Evolutionary conservation across 2,797 vertebrate species (phyloP).

Genomic region (Centroberyx gerrardi): DNA sequence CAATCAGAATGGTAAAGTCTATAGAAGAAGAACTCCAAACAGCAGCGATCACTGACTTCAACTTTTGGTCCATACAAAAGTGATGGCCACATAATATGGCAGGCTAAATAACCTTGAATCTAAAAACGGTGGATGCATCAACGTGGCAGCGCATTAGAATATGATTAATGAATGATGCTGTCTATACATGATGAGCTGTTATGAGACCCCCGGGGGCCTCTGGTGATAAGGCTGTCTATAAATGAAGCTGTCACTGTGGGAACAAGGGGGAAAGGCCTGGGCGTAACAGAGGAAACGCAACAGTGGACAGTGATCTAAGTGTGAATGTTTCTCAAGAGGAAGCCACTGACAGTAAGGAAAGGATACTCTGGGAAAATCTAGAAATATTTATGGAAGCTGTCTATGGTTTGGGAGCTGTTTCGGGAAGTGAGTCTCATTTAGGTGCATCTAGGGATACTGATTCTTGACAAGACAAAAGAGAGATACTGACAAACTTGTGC

Average conservation of each 20-base stretch:
- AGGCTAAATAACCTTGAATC: not conserved
- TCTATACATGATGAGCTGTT: not conserved
- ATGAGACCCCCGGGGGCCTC: not conserved
- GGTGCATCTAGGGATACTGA: constrained; percentile 1
- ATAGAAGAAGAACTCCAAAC: too few relatives aligned
- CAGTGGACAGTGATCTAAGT: constrained; percentile 30
- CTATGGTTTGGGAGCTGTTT: constrained; percentile 19
- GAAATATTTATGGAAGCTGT: constrained; percentile 29
- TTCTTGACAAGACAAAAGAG: constrained; percentile 2
- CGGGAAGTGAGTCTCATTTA: constrained; percentile 25
- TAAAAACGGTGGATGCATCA: not conserved
- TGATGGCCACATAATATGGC: not conserved
- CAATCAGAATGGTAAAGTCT: too few relatives aligned
- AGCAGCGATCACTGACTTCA: too few relatives aligned
- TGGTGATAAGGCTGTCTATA: constrained; percentile 10
- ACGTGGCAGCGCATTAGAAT: not conserved
- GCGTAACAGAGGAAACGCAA: constrained; percentile 20
- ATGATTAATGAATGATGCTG: constrained; percentile 1
- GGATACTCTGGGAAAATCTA: constrained; percentile 9
- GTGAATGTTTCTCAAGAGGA: too few relatives aligned
- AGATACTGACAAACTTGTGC: constrained; percentile 15
- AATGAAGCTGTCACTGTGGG: constrained; percentile 19
- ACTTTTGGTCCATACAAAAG: too few relatives aligned
- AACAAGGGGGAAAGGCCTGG: constrained; percentile 9
- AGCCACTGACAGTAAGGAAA: constrained; percentile 24